Evolutionary conservation across 2,888 invertebrate genomes (phyloP), one percentile per base, ranked within the genome.

Genomic region (Mycogona germanica): DNA sequence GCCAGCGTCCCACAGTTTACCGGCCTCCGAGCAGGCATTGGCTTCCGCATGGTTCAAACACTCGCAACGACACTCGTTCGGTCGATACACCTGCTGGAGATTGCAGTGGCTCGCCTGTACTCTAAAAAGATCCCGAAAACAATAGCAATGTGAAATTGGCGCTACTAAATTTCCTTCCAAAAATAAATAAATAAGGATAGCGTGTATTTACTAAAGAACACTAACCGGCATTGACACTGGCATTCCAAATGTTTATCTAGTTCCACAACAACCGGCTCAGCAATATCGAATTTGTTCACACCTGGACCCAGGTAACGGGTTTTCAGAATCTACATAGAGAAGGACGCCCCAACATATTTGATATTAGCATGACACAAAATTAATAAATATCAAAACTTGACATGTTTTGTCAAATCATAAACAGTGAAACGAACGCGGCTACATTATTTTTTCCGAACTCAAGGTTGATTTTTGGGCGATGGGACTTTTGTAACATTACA

Each of bases 21-120:
- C 71, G 58, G 73, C 67, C 47, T 56, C 58, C 3, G 63, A 59
- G 62, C 82, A 82, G 64, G 79, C 79, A 6, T 71, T 67, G 56
- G 75, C 72, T 32, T 78, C 80, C 58, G 80, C 79, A 3, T 64
- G 62, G 60, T 81, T 81, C 9, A 66, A 71, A 63, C 82, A 82
- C 14, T 66, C 66, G 64, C 82, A 82, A 28, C 71, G 69, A 60
- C 82, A 82, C 59, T 77, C 73, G 0, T 72, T 67, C 53, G 71
- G 65, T 44, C 68, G 67, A 61, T 81, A 82, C 45, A 68, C 65
- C 67, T 82, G 82, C 30, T 74, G 74, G 4, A 65, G 63, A 45
- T 73, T 77, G 63, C 82, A 82, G 61, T 79, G 69, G 5, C 30
- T 26, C n/a, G 45, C 55, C 42, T 58, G 53, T 5, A 46, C 32